Conservation (phyloP, 2,113 vertebrate genomes). For the Clarias magur region DNA sequence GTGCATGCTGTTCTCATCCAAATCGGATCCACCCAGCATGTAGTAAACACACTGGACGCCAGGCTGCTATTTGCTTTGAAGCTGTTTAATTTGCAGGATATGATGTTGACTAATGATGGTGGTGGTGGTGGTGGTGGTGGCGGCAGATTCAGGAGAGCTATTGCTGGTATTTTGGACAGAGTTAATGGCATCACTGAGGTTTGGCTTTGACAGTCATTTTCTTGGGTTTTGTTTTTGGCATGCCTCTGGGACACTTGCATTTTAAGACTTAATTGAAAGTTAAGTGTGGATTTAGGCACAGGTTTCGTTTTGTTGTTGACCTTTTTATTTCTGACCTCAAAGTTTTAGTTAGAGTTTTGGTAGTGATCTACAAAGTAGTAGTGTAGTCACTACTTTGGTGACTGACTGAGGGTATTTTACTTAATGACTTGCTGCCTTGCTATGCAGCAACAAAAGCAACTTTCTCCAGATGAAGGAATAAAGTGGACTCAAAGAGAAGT, state of each 20-base stretch:
- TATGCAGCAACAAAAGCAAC: no score
- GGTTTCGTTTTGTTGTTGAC: neutral
- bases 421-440: no score
- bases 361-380: no score
- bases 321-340: neutral
- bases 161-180: neutral
- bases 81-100: neutral
- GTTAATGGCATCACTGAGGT: neutral
- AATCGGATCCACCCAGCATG: conserved; percentile 33
- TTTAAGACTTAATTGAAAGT: neutral
- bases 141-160: neutral
- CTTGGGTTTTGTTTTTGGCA: conserved; percentile 2
- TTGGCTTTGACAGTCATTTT: neutral
- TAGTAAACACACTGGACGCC: conserved; percentile 28
- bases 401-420: no score
- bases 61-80: conserved; percentile 11
- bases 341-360: neutral
- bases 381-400: no score
- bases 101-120: conserved; percentile 12
- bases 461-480: no score
- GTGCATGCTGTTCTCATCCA: conserved; percentile 8
- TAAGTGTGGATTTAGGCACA: neutral
- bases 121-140: neutral
- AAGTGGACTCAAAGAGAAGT: no score
- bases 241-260: neutral